phyloP scores from a whole-genome alignment of 35 echinoderm and acorn worm genomes.

The Amphiura filiformis region DNA sequence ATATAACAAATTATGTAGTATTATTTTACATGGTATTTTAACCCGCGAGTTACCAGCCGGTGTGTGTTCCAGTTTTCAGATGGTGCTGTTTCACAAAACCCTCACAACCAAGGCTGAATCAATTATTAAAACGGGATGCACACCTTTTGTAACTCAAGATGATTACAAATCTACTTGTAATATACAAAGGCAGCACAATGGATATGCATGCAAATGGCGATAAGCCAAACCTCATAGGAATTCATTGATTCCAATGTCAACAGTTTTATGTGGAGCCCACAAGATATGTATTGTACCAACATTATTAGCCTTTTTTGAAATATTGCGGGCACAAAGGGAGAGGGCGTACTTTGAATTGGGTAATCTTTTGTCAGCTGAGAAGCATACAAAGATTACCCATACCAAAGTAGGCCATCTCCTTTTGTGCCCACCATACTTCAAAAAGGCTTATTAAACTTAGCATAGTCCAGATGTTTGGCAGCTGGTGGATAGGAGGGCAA shows the following conservation, averaged over 20 bases:
- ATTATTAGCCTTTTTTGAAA: no score
- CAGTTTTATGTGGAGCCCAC: no score
- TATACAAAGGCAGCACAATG: not conserved
- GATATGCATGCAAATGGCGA: not conserved
- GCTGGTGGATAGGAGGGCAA: no score
- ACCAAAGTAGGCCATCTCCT: no score
- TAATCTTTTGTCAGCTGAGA: no score
- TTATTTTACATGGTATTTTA: not conserved
- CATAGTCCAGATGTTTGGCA: no score
- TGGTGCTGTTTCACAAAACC: not conserved
- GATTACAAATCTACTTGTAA: not conserved
- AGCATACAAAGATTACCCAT: no score
- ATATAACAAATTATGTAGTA: not conserved
- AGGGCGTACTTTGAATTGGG: no score
- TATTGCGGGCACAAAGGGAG: no score
- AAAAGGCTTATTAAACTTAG: no score
- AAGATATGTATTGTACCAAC: no score
- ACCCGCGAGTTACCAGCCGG: not conserved
- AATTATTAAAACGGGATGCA: slow-evolving; percentile 2
- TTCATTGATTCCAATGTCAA: not conserved
- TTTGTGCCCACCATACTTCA: no score
- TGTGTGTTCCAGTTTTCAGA: not conserved
- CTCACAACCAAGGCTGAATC: not conserved
- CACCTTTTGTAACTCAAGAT: not conserved
- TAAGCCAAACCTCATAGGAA: not conserved